Conservation (phyloP, 2,888 invertebrate genomes). For the Vannuccia rotundouncinata region DNA sequence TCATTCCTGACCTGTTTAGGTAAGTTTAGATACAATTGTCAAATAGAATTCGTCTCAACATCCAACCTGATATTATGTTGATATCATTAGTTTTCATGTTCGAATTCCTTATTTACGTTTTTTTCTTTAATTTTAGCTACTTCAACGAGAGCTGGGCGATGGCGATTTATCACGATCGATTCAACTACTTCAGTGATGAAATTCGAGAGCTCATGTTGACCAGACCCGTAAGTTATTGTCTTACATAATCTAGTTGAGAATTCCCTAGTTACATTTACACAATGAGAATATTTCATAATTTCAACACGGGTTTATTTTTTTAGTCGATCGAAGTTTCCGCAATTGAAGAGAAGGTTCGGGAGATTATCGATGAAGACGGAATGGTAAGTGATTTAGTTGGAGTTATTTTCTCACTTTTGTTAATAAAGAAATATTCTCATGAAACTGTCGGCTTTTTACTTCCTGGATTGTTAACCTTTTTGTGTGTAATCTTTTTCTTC, state of each 20-base stretch:
- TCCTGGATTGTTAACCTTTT: no score
- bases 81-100: no score
- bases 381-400: slow-evolving; percentile 44
- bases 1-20: slow-evolving; percentile 62
- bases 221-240: slow-evolving; percentile 49
- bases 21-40: slow-evolving; percentile 42
- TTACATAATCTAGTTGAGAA: neutral
- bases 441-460: no score
- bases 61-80: no score
- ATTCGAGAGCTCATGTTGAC: slow-evolving; percentile 53
- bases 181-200: slow-evolving; percentile 55
- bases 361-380: slow-evolving; percentile 52
- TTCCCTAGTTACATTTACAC: neutral
- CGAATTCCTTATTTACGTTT: no score
- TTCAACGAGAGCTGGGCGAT: slow-evolving; percentile 53
- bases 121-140: no score
- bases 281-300: neutral
- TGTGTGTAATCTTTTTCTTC: no score
- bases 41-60: no score
- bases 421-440: no score
- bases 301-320: slow-evolving; percentile 4
- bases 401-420: neutral
- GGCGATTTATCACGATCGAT: slow-evolving; percentile 56
- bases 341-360: slow-evolving; percentile 41
- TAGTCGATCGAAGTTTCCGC: slow-evolving; percentile 38